Conservation (phyloP, 2,113 vertebrate species). For the Rhagologus leucostigma region DNA sequence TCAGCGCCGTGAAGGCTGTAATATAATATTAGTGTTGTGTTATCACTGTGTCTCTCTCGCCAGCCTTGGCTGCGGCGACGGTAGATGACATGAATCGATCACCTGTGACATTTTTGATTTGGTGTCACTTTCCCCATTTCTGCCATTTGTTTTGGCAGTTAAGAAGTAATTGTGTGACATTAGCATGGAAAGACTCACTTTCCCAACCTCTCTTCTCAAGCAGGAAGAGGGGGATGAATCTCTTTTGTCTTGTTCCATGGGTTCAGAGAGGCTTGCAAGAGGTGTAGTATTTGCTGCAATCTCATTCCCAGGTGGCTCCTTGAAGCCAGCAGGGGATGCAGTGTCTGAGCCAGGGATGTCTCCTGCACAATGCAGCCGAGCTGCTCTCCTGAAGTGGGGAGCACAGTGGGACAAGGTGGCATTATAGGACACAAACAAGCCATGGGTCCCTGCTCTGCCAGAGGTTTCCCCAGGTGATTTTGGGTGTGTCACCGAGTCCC, state of each 20-base stretch:
- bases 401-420: neutral
- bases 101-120: constrained; percentile 99
- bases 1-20: constrained; percentile 77
- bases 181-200: constrained; percentile 82
- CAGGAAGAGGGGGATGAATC: constrained; percentile 73
- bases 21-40: constrained; percentile 96
- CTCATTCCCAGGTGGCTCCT: neutral
- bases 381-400: neutral
- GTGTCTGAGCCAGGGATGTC: neutral
- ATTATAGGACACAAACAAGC: neutral
- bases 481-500: neutral
- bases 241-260: constrained; percentile 71
- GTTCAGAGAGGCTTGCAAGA: neutral
- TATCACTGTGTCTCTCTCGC: constrained; percentile 76
- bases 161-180: constrained; percentile 99
- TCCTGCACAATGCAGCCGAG: rapidly evolving
- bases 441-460: neutral
- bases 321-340: neutral
- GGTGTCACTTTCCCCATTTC: constrained; percentile 94
- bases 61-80: constrained; percentile 70
- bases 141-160: constrained; percentile 99
- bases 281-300: neutral
- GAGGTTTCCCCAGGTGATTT: neutral
- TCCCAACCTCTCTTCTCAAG: constrained; percentile 71
- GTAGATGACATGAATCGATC: constrained; percentile 99